These are phyloP conservation scores for Pristiophorus japonicus DNA, from an alignment of 2,113 vertebrate genomes.

Conservation along the genomic window DNA sequence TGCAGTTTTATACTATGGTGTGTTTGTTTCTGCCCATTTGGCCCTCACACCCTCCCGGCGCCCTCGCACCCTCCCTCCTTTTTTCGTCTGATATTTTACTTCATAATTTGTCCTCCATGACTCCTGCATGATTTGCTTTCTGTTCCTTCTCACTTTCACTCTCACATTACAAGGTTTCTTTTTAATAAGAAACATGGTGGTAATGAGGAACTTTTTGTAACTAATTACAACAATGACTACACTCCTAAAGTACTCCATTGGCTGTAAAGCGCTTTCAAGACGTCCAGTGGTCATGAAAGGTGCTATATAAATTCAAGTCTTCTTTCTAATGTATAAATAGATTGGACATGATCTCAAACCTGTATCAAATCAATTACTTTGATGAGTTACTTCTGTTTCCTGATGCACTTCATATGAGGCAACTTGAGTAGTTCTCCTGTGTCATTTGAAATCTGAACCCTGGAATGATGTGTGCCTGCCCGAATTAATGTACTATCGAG, in stretches of 20 bases:
- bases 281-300: no score
- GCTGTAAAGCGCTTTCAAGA: no score
- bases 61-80: background rate
- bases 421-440: background rate
- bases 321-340: background rate
- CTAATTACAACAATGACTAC: no score
- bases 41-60: no score
- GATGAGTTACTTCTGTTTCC: no score
- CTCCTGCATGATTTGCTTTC: background rate
- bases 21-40: background rate
- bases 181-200: background rate
- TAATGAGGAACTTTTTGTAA: background rate
- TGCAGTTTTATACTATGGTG: background rate
- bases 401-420: no score
- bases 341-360: background rate
- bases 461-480: background rate
- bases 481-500: background rate
- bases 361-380: no score
- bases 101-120: background rate
- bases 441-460: background rate
- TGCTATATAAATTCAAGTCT: no score
- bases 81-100: background rate
- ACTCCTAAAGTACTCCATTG: no score
- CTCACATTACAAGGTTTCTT: background rate
- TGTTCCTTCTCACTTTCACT: background rate